Conservation (phyloP, 1,140 invertebrate genomes). For the Pemphigus obesinymphae region DNA sequence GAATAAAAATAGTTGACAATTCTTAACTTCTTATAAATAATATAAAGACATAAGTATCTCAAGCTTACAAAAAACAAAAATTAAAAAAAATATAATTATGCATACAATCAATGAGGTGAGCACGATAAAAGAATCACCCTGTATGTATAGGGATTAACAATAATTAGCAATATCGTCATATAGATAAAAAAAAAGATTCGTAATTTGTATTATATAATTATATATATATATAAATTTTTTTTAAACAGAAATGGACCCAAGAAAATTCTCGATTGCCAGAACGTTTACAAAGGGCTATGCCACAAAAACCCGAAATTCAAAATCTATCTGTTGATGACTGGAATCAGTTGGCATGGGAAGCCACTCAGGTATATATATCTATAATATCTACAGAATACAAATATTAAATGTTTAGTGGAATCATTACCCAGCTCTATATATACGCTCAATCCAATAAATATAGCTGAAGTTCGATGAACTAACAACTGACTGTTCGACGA, state of each 20-base stretch:
- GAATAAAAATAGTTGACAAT: too few species aligned
- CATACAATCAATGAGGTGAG: too few species aligned
- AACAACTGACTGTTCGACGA: background rate
- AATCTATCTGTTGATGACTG: conserved; percentile 54
- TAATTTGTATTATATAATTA: background rate
- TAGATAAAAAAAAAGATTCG: background rate
- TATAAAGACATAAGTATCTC: too few species aligned
- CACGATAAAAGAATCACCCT: too few species aligned
- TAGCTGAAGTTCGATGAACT: conserved; percentile 33
- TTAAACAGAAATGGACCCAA: conserved; percentile 62
- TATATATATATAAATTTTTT: background rate
- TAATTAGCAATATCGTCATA: too few species aligned
- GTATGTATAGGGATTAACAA: too few species aligned
- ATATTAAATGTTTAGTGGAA: background rate
- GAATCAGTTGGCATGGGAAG: conserved; percentile 58
- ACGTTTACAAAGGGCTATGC: conserved; percentile 56
- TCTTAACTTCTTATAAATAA: too few species aligned
- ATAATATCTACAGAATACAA: background rate
- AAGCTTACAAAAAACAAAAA: too few species aligned
- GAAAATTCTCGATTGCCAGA: conserved; percentile 62
- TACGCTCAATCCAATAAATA: background rate
- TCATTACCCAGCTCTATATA: background rate
- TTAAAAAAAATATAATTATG: too few species aligned
- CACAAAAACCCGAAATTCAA: conserved; percentile 55
- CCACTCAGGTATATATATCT: conserved; percentile 54